Evolutionary conservation across 2,797 vertebrate genomes (phyloP).

Genomic region (Petrocephalus schoutedeni): DNA sequence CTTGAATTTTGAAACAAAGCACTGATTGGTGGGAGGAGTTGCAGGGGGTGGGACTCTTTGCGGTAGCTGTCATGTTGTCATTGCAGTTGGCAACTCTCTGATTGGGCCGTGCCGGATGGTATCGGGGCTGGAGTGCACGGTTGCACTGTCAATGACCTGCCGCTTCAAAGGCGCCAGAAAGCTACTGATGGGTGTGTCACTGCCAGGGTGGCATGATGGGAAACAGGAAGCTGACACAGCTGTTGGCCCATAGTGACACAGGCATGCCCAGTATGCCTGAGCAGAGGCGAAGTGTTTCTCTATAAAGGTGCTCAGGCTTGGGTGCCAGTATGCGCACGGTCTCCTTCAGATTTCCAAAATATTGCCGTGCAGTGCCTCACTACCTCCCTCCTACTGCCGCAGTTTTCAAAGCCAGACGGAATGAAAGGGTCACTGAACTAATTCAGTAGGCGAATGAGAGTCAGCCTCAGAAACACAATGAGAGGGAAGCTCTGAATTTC

Average conservation of each 20-base stretch:
- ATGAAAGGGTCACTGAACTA: background rate
- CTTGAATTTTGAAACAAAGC: background rate
- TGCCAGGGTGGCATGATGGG: background rate
- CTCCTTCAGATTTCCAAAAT: background rate
- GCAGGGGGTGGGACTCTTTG: background rate
- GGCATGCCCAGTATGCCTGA: background rate
- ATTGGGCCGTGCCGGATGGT: background rate
- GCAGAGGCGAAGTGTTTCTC: background rate
- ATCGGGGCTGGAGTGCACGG: background rate
- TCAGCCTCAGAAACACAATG: background rate
- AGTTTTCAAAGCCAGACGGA: slow-evolving; percentile 15
- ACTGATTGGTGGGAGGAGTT: background rate
- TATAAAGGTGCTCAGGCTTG: background rate
- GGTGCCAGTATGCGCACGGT: background rate
- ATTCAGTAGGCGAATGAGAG: slow-evolving; percentile 15
- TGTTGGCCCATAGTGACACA: background rate
- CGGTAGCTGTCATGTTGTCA: background rate
- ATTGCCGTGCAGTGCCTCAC: background rate
- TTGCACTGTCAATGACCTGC: background rate
- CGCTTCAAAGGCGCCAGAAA: background rate
- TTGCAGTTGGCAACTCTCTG: background rate
- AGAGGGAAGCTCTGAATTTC: background rate
- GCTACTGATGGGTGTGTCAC: background rate
- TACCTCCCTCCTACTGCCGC: slow-evolving; percentile 9
- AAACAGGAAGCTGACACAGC: background rate